phyloP scores from a whole-genome alignment of 2,888 invertebrate genomes.

The Julus scanicus region DNA sequence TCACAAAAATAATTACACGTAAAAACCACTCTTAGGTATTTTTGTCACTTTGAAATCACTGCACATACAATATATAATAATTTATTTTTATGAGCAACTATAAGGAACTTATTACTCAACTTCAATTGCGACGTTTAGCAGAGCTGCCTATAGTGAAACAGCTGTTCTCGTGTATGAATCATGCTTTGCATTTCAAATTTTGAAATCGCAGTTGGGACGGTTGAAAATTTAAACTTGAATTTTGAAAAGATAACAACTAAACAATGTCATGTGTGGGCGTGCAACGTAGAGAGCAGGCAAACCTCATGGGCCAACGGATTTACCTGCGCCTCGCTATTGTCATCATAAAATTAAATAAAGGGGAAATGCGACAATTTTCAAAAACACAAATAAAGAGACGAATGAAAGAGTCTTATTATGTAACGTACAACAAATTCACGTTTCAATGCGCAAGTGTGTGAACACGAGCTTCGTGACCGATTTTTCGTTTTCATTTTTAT shows the following conservation, averaged over 20 bases:
- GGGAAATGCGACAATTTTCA: constrained; percentile 3
- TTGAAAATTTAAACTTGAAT: constrained; percentile 36
- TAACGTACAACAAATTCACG: not conserved
- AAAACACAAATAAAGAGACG: not conserved
- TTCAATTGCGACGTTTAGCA: not conserved
- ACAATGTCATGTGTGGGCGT: constrained; percentile 41
- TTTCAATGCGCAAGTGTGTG: not conserved
- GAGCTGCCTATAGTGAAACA: not conserved
- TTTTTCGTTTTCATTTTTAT: not conserved
- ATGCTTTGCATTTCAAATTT: not conserved
- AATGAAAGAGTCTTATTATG: not conserved
- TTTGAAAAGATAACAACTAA: not conserved
- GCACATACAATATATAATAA: not conserved
- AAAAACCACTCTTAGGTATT: not conserved
- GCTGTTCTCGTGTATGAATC: not conserved
- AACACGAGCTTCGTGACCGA: constrained; percentile 2
- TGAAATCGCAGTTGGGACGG: not conserved
- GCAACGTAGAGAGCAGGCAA: not conserved
- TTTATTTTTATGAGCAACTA: constrained; percentile 5
- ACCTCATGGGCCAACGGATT: not conserved
- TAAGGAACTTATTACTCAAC: not conserved
- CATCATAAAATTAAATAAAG: not conserved
- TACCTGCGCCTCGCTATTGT: not conserved
- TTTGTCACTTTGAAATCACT: not conserved
- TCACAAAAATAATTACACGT: not conserved